Evolutionary conservation across 2,113 vertebrate genomes (phyloP).

Genomic region (Cryptotis parvus): DNA sequence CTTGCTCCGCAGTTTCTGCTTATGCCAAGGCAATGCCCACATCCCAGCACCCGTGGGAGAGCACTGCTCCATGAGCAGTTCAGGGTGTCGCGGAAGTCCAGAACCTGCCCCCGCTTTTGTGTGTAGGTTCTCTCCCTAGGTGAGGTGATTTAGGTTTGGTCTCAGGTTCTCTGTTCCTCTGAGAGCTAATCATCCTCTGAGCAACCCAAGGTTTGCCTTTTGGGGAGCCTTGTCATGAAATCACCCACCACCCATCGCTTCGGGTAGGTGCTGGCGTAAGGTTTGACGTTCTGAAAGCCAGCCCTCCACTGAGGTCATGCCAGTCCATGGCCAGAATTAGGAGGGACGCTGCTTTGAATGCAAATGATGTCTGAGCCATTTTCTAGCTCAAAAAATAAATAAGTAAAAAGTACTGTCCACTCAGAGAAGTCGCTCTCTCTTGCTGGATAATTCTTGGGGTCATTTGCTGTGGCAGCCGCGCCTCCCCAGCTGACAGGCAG

Average conservation of each 20-base stretch:
- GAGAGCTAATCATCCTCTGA: not conserved
- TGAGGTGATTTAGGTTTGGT: not conserved
- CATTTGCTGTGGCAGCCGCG: no score
- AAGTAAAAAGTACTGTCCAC: not conserved
- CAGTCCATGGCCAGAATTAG: not conserved
- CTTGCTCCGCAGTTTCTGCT: no score
- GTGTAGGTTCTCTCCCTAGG: no score
- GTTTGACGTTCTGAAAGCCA: not conserved
- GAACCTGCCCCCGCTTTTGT: no score
- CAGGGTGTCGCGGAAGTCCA: no score
- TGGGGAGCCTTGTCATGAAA: no score
- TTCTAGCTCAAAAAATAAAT: not conserved
- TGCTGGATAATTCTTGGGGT: not conserved
- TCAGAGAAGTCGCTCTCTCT: not conserved
- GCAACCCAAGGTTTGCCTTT: not conserved
- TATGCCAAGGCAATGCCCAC: no score
- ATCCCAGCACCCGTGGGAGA: no score
- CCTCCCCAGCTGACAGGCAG: no score
- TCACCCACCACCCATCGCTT: no score
- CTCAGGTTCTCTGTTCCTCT: not conserved
- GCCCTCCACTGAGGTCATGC: not conserved
- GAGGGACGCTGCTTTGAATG: conserved; percentile 36
- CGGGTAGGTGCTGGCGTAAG: not conserved
- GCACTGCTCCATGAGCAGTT: no score
- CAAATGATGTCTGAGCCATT: not conserved